Conservation (phyloP, 2,113 vertebrate genomes). For the Platichthys stellatus region DNA sequence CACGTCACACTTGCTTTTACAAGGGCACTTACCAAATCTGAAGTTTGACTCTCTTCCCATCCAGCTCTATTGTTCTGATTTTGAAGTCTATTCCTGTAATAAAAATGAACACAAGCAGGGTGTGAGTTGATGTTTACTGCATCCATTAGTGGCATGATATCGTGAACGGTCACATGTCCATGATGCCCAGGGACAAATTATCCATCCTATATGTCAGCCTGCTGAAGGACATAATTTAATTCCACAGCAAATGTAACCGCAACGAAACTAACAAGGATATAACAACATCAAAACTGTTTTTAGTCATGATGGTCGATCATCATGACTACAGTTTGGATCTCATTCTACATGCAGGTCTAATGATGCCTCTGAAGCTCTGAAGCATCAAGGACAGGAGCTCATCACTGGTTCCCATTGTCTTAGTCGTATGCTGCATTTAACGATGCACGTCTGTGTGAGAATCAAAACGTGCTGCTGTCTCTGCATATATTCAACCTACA, state of each 20-base stretch:
- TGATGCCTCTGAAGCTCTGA: slow-evolving; percentile 21
- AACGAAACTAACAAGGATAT: neutral
- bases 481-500: neutral
- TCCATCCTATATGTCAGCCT: too few relatives aligned
- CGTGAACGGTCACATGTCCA: neutral
- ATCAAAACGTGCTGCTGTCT: neutral
- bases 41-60: slow-evolving; percentile 98
- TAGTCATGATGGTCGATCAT: neutral
- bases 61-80: slow-evolving; percentile 97
- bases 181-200: neutral
- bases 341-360: slow-evolving; percentile 13
- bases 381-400: slow-evolving; percentile 46
- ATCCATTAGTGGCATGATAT: slow-evolving; percentile 8
- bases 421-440: slow-evolving; percentile 6
- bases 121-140: neutral
- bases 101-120: slow-evolving; percentile 29
- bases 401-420: slow-evolving; percentile 56
- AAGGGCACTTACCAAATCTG: slow-evolving; percentile 92
- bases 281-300: neutral
- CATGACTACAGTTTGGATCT: neutral
- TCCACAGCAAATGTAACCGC: neutral
- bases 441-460: neutral
- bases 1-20: neutral
- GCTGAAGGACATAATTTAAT: neutral
- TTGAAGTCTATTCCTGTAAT: slow-evolving; percentile 96